Evolutionary conservation across 2,797 vertebrate genomes (phyloP).

Genomic region (Peromyscus aztecus): DNA sequence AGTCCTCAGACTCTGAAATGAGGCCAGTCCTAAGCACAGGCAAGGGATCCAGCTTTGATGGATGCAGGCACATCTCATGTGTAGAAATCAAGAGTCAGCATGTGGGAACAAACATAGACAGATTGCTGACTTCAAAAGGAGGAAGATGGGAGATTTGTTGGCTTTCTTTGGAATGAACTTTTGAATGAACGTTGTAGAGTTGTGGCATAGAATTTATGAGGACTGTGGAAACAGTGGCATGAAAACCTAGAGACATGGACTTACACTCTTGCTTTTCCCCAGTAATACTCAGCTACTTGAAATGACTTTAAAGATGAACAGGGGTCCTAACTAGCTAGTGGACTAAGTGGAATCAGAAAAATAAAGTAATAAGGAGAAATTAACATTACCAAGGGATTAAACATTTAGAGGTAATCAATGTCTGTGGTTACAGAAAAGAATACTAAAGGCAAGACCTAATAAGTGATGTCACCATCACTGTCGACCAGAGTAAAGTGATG

Average conservation of each 20-base stretch:
- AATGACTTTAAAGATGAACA: not conserved
- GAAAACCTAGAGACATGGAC: not conserved
- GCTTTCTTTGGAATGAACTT: not conserved
- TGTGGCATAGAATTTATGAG: not conserved
- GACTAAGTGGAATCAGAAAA: conserved; percentile 13
- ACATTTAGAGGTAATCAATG: not conserved
- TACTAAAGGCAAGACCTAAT: not conserved
- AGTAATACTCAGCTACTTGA: not conserved
- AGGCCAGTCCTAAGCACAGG: not conserved
- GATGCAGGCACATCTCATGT: not conserved
- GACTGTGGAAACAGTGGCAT: not conserved
- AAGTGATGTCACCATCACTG: not conserved
- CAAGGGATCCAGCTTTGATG: not conserved
- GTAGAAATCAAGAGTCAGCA: not conserved
- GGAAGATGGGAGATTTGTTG: not conserved
- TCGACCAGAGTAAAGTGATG: not conserved
- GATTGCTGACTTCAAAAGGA: not conserved
- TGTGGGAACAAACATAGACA: not conserved
- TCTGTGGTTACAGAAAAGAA: not conserved
- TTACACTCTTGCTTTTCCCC: not conserved
- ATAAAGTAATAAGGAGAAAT: not conserved
- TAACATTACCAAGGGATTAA: not conserved
- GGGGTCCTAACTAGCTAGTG: not conserved
- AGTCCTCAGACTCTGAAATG: not conserved
- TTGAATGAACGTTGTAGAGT: not conserved